Base-by-base conservation (phyloP, 92 coral and sea anemone species). In the Phenganax marumi region DNA sequence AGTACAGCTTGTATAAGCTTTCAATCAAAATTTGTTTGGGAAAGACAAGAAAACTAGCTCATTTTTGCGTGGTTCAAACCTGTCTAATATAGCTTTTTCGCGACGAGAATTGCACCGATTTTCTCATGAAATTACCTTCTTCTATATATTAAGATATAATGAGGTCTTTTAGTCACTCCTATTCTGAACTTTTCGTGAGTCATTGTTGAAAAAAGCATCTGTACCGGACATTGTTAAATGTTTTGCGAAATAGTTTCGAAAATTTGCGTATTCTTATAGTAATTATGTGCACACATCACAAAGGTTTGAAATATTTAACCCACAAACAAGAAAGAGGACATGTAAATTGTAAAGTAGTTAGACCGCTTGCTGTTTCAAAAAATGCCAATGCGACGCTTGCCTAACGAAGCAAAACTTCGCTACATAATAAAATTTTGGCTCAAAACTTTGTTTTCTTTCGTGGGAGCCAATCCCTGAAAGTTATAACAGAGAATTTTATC, bases 221-320 rank as follows among this genome's bases (percentile, higher is more conserved):
- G 72, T 39, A 66, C 43, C 49, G 50, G 49, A 66, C 26, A 12
- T 25, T 10, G 26, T 66, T 33, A 7, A 64, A 66, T 66, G 12
- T 33, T 25, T 66, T 18, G 3, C 49, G 17, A 66, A 66, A 10
- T 25, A 7, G 26, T 66, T 62, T 8, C 33, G 10, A n/a, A 18
- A 62, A 10, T 62, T 13, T 33, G 43, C 43, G 3, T 33, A 33
- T 33, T 33, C 65, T 58, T 13, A 12, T 11, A 25, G 12, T 10
- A 25, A 66, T 66, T 66, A 12, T 19, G 50, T 66, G 72, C 50
- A 25, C 25, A 14, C 50, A 3, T 66, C 72, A 66, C 72, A 66
- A 66, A 10, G 72, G 72, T 12, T n/a, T 25, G 26, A 66, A 6
- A 47, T 6, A 25, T 12, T 4, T 66, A 47, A 25, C 49, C 72